Evolutionary conservation across 1,140 invertebrate species (phyloP), one percentile per base, ranked within the genome.

Genomic region (Brachionus plicatilis): DNA sequence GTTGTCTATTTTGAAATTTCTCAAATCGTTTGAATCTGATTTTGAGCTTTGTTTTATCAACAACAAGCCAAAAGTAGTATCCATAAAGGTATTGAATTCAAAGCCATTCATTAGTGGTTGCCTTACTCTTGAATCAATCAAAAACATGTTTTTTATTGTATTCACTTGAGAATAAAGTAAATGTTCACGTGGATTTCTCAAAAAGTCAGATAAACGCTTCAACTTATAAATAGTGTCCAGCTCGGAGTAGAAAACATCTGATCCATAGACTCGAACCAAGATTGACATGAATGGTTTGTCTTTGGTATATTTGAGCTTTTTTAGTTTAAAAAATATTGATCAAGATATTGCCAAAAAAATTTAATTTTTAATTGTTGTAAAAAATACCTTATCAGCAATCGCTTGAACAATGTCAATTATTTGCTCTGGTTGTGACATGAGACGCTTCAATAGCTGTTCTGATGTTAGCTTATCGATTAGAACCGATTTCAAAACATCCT

Each of bases 191-290:
- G 65, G 65, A 68, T 82, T 82, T 24, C 53, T 43, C 9, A 82
- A 24, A 65, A 65, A 82, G 24, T 82, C 65, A 41, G 65, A 45
- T 17, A 82, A 68, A 24, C 53, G 50, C 24, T 82, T 60, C 37
- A 82, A 65, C 53, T 82, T 37, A 11, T 60, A 29, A 12, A 45
- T 33, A 43, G 20, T 65, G 53, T 82, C 79, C 14, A 82, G 41
- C 27, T 82, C 79, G 11, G 79, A 82, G 27, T 82, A 82, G 79
- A 82, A 82, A 24, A 82, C 53, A 82, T 82, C 79, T 65, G 79
- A 82, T 11, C 79, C 79, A 68, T 82, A 82, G 8, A 82, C 79
- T 65, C 79, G 33, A 43, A 82, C 24, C 29, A 68, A 82, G 6
- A 82, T 12, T 60, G 65, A 82, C 43, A 82, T 29, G 29, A 60